A percentile compares a stretch with the other conserved stretches of the same genome.
Conservation (phyloP, 53 echinoderm and acorn worm species). For the Antedon mediterranea region DNA sequence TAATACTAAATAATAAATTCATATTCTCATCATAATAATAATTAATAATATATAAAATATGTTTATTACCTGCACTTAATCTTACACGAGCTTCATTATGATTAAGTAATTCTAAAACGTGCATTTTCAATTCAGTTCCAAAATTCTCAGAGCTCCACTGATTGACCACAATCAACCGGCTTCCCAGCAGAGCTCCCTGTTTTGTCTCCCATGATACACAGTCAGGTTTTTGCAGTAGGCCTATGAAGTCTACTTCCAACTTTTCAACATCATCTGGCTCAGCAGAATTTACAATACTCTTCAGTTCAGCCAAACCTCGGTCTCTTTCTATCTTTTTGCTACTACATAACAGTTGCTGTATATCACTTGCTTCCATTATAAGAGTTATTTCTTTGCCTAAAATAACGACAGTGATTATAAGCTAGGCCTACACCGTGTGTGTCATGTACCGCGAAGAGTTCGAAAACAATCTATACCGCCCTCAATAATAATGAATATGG, state of each 20-base stretch:
- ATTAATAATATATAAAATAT: background rate
- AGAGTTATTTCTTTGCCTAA: no score
- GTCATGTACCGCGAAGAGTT: no score
- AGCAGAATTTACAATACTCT: slow-evolving; percentile 16
- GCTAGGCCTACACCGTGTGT: no score
- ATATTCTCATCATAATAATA: no score
- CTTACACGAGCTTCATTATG: slow-evolving; percentile 71
- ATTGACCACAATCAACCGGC: slow-evolving; percentile 41
- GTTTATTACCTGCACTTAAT: slow-evolving; percentile 53
- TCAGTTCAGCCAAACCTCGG: slow-evolving; percentile 49
- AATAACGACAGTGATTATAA: no score
- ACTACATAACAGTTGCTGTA: slow-evolving; percentile 27
- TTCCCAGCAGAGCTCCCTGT: slow-evolving; percentile 71
- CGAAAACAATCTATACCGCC: no score
- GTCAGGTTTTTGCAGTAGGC: slow-evolving; percentile 38
- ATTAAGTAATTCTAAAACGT: slow-evolving; percentile 40
- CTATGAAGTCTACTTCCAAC: slow-evolving; percentile 37
- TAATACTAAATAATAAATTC: no score
- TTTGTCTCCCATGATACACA: slow-evolving; percentile 70
- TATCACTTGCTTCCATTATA: slow-evolving; percentile 17
- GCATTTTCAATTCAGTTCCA: slow-evolving; percentile 24
- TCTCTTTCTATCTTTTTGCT: slow-evolving; percentile 79
- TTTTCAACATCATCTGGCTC: slow-evolving; percentile 26
- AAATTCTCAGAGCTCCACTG: slow-evolving; percentile 30
- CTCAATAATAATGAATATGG: no score